Conservation (phyloP, 2,797 vertebrate genomes). For the Megalops cyprinoides region DNA sequence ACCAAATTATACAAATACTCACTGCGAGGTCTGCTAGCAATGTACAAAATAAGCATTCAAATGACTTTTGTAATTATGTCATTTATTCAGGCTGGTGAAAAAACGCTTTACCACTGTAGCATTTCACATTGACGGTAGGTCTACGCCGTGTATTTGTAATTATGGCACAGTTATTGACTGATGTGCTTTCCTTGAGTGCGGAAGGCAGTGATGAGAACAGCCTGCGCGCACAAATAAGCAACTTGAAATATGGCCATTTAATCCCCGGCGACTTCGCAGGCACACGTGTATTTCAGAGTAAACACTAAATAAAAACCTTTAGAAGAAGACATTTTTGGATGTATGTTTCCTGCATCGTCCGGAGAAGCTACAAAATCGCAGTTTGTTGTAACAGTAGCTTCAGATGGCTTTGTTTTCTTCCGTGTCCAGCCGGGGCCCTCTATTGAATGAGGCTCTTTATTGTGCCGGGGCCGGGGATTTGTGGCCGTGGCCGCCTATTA, state of each 20-base stretch:
- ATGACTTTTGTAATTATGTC: not conserved
- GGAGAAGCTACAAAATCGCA: conserved; percentile 35
- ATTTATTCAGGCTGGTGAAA: not conserved
- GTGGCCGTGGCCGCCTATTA: conserved; percentile 88
- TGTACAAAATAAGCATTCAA: not conserved
- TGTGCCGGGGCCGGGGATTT: conserved; percentile 91
- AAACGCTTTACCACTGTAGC: not conserved
- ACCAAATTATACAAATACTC: not conserved
- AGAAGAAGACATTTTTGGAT: not conserved
- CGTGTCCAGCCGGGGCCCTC: conserved; percentile 82
- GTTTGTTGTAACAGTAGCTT: conserved; percentile 88
- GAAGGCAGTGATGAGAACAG: not conserved
- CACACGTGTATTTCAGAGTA: conserved; percentile 4
- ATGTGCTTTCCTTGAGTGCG: conserved; percentile 10
- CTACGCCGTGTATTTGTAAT: conserved; percentile 9
- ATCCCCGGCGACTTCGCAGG: not conserved
- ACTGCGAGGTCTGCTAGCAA: not conserved
- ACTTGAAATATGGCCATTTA: conserved; percentile 16
- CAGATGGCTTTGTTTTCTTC: conserved; percentile 72
- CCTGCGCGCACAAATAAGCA: not conserved
- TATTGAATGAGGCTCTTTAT: conserved; percentile 93
- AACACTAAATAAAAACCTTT: conserved; percentile 10
- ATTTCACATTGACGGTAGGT: conserved; percentile 4
- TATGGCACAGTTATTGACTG: conserved; percentile 14
- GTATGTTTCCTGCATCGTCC: conserved; percentile 1